Evolutionary conservation across 2,888 invertebrate species (phyloP), one percentile per base, ranked within the genome.

Genomic region (Hydrotaea diabolus): DNA sequence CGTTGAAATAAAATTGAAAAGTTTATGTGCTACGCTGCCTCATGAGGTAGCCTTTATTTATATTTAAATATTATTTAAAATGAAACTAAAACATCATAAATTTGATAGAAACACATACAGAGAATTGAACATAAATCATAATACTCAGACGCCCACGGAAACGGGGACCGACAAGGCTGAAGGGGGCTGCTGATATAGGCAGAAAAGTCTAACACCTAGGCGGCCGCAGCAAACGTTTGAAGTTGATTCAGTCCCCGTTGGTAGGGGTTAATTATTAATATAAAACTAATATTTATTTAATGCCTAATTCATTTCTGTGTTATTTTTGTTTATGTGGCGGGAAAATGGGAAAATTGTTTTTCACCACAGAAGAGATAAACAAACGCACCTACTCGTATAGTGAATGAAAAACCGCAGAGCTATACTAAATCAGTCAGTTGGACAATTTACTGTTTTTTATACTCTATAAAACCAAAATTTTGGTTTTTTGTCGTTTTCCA

Each of bases 61-160:
- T 43, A 17, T 66, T 43, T 43, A 66, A 66, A 36, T 36, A 21
- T 66, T 36, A 66, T 66, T 19, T 21, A 8, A 43, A 66, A 39
- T 21, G 43, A 66, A 66, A 36, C 31, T 66, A 43, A 66, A 43
- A 39, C 11, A 36, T n/a, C 36, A 66, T 66, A 66, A 66, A 66
- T 69, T 46, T 46, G 0, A 23, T 3, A 69, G 2, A 23, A 23
- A 69, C 2, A 46, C 15, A 69, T 46, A 15, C 46, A 5, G 39
- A 46, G 17, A 43, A 59, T 8, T 19, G 36, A 43, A 36, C 69
- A 69, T 69, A 69, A 69, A 15, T 46, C 69, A 46, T 69, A 69
- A 39, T 11, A 69, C 23, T 23, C 11, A 21, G 13, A 69, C 69
- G 23, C 69, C 69, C 69, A 69, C 69, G 15, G 11, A 2, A 15